phyloP scores from a whole-genome alignment of 2,888 invertebrate genomes.

The Phalera bucephala region DNA sequence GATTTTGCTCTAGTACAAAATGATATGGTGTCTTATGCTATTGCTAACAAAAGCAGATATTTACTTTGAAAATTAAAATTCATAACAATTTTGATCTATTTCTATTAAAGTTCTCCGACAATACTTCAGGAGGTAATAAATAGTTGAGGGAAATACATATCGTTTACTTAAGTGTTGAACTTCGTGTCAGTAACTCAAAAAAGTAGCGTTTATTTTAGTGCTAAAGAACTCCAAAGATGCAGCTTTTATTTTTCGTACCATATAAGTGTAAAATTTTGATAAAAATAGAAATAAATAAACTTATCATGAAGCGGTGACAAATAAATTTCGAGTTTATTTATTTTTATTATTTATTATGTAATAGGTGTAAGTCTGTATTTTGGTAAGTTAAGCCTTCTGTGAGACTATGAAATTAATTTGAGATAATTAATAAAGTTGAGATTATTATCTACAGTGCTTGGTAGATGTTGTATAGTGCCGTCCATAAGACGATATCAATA shows the following conservation, averaged over 20 bases:
- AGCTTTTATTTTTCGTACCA: constrained; percentile 77
- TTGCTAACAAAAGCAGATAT: constrained; percentile 17
- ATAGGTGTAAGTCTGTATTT: constrained; percentile 50
- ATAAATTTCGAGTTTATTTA: constrained; percentile 13
- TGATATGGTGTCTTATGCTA: constrained; percentile 59
- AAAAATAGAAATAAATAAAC: constrained; percentile 26
- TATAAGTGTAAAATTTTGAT: constrained; percentile 49
- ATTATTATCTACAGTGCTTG: constrained; percentile 27
- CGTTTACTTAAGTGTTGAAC: constrained; percentile 68
- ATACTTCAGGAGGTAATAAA: constrained; percentile 43
- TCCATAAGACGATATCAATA: constrained; percentile 6
- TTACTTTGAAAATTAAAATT: constrained; percentile 19
- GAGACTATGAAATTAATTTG: constrained; percentile 29
- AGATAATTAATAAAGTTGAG: constrained; percentile 17
- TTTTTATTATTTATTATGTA: constrained; percentile 30
- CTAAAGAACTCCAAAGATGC: constrained; percentile 69
- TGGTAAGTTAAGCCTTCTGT: constrained; percentile 47
- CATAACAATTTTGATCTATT: constrained; percentile 16
- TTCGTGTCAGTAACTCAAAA: constrained; percentile 74
- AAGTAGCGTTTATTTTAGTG: constrained; percentile 46
- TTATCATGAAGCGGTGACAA: constrained; percentile 4
- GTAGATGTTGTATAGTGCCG: constrained; percentile 34
- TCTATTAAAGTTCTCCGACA: constrained; percentile 34
- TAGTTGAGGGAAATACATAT: constrained; percentile 69
- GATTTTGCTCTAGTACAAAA: constrained; percentile 68